Evolutionary conservation across 2,888 invertebrate species (phyloP).

Genomic region (Lasioglossum oenotherae): DNA sequence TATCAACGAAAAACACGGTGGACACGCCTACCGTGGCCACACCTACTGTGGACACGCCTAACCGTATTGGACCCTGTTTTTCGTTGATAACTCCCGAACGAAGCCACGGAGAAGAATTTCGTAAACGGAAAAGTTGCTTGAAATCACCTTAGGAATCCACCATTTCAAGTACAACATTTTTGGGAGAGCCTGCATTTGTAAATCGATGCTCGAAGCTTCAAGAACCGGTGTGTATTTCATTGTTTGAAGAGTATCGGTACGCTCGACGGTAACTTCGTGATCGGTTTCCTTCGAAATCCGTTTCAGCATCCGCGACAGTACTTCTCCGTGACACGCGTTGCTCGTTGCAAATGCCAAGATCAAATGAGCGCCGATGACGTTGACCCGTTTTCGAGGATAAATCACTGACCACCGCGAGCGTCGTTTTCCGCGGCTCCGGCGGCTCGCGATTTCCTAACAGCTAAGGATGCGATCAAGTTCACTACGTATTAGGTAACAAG

Average conservation of each 20-base stretch:
- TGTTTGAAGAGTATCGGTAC: background rate
- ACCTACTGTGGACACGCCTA: too few relatives aligned
- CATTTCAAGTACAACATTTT: too few relatives aligned
- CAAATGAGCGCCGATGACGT: slow-evolving; percentile 51
- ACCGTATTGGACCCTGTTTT: too few relatives aligned
- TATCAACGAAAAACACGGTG: too few relatives aligned
- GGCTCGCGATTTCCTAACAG: background rate
- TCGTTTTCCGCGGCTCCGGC: slow-evolving; percentile 23
- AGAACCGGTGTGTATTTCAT: too few relatives aligned
- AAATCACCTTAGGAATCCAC: too few relatives aligned
- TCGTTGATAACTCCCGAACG: too few relatives aligned
- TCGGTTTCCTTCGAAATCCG: slow-evolving; percentile 37
- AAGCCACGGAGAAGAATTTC: too few relatives aligned
- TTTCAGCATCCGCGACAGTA: slow-evolving; percentile 20
- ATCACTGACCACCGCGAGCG: slow-evolving; percentile 36
- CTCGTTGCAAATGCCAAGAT: slow-evolving; percentile 63
- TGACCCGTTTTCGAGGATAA: slow-evolving; percentile 61
- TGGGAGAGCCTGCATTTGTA: too few relatives aligned
- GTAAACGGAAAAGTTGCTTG: too few relatives aligned
- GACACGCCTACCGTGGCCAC: too few relatives aligned
- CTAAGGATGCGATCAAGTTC: background rate
- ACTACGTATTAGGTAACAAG: background rate
- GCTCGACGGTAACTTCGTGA: slow-evolving; percentile 39
- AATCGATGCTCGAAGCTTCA: background rate
- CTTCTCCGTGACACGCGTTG: slow-evolving; percentile 41